phyloP scores from a whole-genome alignment of 1,140 invertebrate species.

The Probaryconus sp. region DNA sequence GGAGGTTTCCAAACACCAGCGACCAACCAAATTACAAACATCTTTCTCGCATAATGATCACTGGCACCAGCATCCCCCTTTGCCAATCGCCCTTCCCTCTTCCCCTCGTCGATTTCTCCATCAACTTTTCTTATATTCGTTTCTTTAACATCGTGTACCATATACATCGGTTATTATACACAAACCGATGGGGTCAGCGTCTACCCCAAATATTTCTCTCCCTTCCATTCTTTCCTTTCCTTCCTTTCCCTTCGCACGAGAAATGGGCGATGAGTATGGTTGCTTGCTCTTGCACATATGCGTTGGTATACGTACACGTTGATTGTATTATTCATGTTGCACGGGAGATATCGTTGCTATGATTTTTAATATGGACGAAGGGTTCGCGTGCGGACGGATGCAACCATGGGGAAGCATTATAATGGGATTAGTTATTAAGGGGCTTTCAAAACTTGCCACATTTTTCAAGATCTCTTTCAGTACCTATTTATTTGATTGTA shows the following conservation, averaged over 20 bases:
- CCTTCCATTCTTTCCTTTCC: neutral
- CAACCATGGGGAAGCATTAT: conserved; percentile 61
- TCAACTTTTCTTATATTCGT: conserved; percentile 2
- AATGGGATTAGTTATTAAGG: conserved; percentile 72
- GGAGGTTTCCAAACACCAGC: conserved; percentile 58
- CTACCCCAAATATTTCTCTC: too few relatives aligned
- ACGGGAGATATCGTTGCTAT: conserved; percentile 69
- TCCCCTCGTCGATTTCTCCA: neutral
- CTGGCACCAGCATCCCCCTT: conserved; percentile 34
- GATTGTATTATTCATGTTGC: conserved; percentile 71
- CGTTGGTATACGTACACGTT: conserved; percentile 53
- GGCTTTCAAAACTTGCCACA: conserved; percentile 61
- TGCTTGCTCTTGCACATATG: conserved; percentile 47
- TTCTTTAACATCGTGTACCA: too few relatives aligned
- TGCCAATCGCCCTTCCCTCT: neutral
- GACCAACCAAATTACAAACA: conserved; percentile 70
- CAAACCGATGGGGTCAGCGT: too few relatives aligned
- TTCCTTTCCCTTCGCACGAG: neutral
- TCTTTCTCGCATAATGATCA: conserved; percentile 66
- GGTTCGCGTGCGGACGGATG: conserved; percentile 42
- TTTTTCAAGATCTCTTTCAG: conserved; percentile 57
- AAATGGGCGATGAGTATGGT: too few relatives aligned
- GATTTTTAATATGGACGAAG: conserved; percentile 71
- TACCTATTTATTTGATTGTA: conserved; percentile 58
- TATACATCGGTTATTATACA: too few relatives aligned